Evolutionary conservation across 2,888 invertebrate genomes (phyloP), one percentile per base, ranked within the genome.

Genomic region (Vandiemenella viatica): DNA sequence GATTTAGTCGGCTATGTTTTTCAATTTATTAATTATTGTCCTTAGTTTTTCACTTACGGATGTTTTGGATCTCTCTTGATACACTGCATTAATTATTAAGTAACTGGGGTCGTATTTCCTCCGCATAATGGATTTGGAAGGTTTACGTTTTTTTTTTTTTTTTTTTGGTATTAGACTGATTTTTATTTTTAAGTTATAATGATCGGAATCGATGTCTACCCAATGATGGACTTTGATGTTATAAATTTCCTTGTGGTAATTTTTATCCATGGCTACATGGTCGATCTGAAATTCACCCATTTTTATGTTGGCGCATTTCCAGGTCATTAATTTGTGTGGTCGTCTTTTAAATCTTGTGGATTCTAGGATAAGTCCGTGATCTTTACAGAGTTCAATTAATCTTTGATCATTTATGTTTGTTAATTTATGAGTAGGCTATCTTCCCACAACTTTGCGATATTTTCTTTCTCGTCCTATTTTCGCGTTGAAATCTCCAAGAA

Each of bases 401-500:
- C 26, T 7, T 26, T 26, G 8, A 7, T 13, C 26, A 26, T 26
- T 26, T 13, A 26, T 26, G 26, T 26, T 26, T 7, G 26, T 26
- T 26, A 7, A 8, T 13, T 26, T 26, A 26, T 26, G 26, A 13
- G 26, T 13, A 13, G 26, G 26, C 7, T 26, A 26, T 26, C 26
- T 26, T 26, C 26, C 26, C 13, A 26, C 26, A 26, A 26, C 13
- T 26, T 26, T 26, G 8, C 26, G 26, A 13, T 26, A 26, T 26
- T 26, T 26, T 13, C 13, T 7, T 26, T 26, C 26, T 26, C 26
- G 7, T 7, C 26, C 26, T 7, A 26, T 26, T 13, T 26, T 7
- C 7, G 26, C 26, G 26, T 26, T 26, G 26, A 26, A 26, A 26
- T 26, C 26, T 26, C 26, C 26, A 8, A 26, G 26, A 61, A 68